Percentiles rank a stretch among this genome's conserved stretches.
Evolutionary conservation across 2,888 invertebrate species (phyloP).

Genomic region (Pegoplata infirma): DNA sequence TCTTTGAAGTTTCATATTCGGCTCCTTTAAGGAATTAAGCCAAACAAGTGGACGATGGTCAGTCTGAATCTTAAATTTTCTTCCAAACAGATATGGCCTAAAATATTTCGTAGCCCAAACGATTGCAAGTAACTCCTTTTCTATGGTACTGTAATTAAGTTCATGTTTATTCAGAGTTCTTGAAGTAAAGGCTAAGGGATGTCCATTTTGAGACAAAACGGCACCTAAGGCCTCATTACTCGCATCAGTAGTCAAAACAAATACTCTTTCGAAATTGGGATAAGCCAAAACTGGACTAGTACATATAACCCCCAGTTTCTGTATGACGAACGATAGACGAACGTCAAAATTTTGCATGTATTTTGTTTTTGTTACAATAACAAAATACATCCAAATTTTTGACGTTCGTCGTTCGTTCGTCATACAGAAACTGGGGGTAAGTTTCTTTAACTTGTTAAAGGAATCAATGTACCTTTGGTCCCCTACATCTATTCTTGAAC

Average conservation of each 20-base stretch:
- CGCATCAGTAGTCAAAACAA: slow-evolving; percentile 34
- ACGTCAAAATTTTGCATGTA: too few relatives aligned
- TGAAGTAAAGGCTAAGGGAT: too few relatives aligned
- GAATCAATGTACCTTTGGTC: slow-evolving; percentile 8
- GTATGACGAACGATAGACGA: too few relatives aligned
- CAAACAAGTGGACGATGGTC: slow-evolving; percentile 22
- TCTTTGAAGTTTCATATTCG: slow-evolving; percentile 1
- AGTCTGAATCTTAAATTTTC: slow-evolving; percentile 6
- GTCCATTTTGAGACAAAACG: slow-evolving; percentile 36
- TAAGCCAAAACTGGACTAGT: too few relatives aligned
- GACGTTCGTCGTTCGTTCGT: too few relatives aligned
- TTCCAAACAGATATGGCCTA: slow-evolving; percentile 9
- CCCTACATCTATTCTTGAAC: slow-evolving; percentile 12
- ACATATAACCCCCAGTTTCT: too few relatives aligned
- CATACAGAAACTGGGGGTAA: too few relatives aligned
- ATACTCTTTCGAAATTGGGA: slow-evolving; percentile 15
- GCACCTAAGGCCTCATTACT: slow-evolving; percentile 32
- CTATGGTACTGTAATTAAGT: slow-evolving; percentile 10
- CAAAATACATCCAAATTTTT: too few relatives aligned
- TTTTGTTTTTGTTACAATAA: too few relatives aligned
- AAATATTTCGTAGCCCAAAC: slow-evolving; percentile 4
- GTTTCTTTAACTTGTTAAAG: slow-evolving; percentile 33
- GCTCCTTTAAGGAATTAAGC: slow-evolving; percentile 10
- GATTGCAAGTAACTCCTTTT: slow-evolving; percentile 1
- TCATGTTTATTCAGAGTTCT: slow-evolving; percentile 8